Percentiles rank a stretch among this genome's conserved stretches.
These are phyloP conservation scores for Nemotelus nigrinus DNA, from an alignment of 2,888 invertebrate genomes.

Conservation along the genomic window DNA sequence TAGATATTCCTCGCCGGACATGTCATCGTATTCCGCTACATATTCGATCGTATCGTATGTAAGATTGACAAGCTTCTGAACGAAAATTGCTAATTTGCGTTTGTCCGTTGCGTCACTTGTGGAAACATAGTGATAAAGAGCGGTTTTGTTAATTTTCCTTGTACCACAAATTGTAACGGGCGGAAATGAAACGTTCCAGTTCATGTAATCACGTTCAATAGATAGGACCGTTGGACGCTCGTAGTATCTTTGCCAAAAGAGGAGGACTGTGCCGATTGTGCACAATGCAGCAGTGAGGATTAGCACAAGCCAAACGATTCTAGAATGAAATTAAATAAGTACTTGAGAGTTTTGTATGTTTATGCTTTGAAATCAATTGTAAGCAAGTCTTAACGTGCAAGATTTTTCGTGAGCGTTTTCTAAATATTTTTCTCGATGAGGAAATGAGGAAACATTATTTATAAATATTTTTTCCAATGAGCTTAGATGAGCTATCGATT, in stretches of 20 bases:
- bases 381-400: too few species aligned
- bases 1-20: slow-evolving; percentile 42
- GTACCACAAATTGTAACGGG: slow-evolving; percentile 50
- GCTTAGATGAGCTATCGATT: too few species aligned
- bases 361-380: too few species aligned
- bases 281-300: slow-evolving; percentile 30
- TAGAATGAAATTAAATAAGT: slow-evolving; percentile 26
- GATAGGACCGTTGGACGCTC: slow-evolving; percentile 50
- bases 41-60: slow-evolving; percentile 43
- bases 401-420: too few species aligned
- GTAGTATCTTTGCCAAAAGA: slow-evolving; percentile 50
- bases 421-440: too few species aligned
- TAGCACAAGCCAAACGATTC: slow-evolving; percentile 46
- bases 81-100: slow-evolving; percentile 34
- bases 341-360: too few species aligned
- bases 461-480: too few species aligned
- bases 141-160: slow-evolving; percentile 51
- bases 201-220: slow-evolving; percentile 51
- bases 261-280: slow-evolving; percentile 15
- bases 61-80: slow-evolving; percentile 41
- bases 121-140: slow-evolving; percentile 48
- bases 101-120: slow-evolving; percentile 41
- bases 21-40: slow-evolving; percentile 27
- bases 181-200: slow-evolving; percentile 53
- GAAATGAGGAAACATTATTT: too few species aligned